Conservation (phyloP, 2,888 invertebrate species). For the Amiota communis region DNA sequence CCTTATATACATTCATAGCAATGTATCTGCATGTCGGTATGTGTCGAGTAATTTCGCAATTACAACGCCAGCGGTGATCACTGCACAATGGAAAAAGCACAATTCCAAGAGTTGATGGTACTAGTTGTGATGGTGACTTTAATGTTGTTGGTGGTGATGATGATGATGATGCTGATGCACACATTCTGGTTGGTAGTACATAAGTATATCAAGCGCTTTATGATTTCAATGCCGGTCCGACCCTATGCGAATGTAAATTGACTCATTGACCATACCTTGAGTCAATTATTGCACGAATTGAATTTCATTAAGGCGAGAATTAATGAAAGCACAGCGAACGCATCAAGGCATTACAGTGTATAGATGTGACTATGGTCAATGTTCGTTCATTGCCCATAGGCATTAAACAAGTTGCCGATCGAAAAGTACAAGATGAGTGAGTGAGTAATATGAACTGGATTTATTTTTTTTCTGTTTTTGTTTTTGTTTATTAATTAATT, state of each 20-base stretch:
- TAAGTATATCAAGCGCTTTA: slow-evolving; percentile 11
- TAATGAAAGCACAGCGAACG: neutral
- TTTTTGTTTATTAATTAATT: too few species aligned
- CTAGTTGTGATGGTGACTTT: neutral
- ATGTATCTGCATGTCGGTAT: neutral
- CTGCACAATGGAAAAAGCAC: neutral
- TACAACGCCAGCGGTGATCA: slow-evolving; percentile 4
- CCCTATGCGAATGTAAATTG: slow-evolving; percentile 13
- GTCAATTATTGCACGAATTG: slow-evolving; percentile 24
- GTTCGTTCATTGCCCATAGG: neutral
- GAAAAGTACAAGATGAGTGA: too few species aligned
- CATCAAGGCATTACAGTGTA: neutral
- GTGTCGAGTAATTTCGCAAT: neutral
- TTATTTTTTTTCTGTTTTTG: too few species aligned
- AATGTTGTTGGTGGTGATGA: neutral
- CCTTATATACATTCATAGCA: neutral
- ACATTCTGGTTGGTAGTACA: slow-evolving; percentile 16
- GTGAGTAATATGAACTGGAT: too few species aligned
- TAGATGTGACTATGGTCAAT: neutral
- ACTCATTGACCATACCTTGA: slow-evolving; percentile 20
- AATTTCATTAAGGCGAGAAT: slow-evolving; percentile 28
- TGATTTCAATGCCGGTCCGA: slow-evolving; percentile 22
- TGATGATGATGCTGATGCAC: neutral
- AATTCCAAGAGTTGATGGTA: neutral
- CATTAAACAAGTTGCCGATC: too few species aligned